phyloP scores from a whole-genome alignment of 2,113 vertebrate genomes.

The Sceloporus undulatus region DNA sequence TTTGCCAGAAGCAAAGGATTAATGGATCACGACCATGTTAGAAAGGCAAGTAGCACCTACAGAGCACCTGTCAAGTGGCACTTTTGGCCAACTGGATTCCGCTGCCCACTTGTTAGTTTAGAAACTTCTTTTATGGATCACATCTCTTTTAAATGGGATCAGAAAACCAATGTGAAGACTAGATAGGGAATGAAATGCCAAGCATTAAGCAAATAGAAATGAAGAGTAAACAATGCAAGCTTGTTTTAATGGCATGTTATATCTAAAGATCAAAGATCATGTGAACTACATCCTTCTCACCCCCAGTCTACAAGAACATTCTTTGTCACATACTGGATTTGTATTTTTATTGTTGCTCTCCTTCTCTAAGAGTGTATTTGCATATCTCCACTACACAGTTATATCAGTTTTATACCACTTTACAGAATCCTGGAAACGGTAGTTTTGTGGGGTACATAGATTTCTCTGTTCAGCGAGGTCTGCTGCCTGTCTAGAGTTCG shows the following conservation, averaged over 20 bases:
- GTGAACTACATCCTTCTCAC: not conserved
- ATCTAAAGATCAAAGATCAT: not conserved
- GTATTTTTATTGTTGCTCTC: not conserved
- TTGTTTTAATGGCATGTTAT: not conserved
- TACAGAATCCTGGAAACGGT: no score
- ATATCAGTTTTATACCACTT: no score
- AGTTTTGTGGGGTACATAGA: no score
- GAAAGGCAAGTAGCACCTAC: not conserved
- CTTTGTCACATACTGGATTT: not conserved
- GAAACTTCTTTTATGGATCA: slow-evolving; percentile 18
- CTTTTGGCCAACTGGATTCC: not conserved
- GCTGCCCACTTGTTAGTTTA: slow-evolving; percentile 9
- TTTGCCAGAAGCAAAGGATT: not conserved
- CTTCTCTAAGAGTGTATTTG: not conserved
- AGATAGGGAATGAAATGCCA: not conserved
- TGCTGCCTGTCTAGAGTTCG: no score
- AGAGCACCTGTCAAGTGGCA: not conserved
- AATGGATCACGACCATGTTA: not conserved
- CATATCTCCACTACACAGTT: no score
- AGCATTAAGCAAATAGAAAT: not conserved
- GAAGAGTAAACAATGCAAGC: slow-evolving; percentile 9
- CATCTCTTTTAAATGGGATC: slow-evolving; percentile 7
- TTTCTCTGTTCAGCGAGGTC: no score
- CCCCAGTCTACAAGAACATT: not conserved
- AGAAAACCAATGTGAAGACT: not conserved